These are phyloP conservation scores for Catagonus wagneri DNA, from an alignment of 2,113 vertebrate genomes.

Conservation along the genomic window DNA sequence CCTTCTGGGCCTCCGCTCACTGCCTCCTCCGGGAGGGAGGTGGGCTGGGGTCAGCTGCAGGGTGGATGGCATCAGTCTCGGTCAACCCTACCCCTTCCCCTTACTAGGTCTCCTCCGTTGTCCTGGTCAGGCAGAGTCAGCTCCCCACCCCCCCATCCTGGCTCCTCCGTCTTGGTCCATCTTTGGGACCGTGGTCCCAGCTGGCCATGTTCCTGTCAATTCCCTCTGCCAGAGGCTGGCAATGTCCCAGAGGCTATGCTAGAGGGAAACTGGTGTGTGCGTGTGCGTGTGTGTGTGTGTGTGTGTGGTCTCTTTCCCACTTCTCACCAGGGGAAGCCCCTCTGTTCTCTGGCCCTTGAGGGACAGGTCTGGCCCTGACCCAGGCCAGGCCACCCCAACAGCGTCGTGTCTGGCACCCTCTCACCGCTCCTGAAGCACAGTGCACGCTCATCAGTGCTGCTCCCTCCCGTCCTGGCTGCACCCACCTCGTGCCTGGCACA, in stretches of 20 bases:
- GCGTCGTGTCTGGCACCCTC: background rate
- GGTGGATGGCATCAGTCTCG: background rate
- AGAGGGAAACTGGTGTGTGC: background rate
- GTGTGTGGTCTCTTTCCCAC: background rate
- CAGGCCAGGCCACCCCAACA: background rate
- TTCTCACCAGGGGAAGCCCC: background rate
- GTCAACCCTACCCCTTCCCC: background rate
- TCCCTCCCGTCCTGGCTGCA: background rate
- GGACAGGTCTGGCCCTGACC: background rate
- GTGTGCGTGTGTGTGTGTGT: background rate
- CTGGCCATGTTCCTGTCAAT: background rate
- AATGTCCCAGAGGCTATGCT: background rate
- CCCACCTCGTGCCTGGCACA: fast-evolving
- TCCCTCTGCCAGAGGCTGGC: background rate
- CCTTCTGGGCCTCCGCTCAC: background rate
- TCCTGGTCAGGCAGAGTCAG: background rate
- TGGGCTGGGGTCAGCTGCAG: background rate
- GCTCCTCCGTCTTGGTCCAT: background rate
- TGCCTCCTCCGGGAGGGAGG: background rate
- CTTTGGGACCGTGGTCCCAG: background rate
- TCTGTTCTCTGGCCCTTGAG: background rate
- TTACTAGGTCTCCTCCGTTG: background rate
- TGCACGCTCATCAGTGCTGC: fast-evolving
- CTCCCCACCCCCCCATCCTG: background rate
- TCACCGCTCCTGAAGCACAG: background rate